Base-by-base conservation (phyloP, 2,888 invertebrate species). In the Coenonympha glycerion region DNA sequence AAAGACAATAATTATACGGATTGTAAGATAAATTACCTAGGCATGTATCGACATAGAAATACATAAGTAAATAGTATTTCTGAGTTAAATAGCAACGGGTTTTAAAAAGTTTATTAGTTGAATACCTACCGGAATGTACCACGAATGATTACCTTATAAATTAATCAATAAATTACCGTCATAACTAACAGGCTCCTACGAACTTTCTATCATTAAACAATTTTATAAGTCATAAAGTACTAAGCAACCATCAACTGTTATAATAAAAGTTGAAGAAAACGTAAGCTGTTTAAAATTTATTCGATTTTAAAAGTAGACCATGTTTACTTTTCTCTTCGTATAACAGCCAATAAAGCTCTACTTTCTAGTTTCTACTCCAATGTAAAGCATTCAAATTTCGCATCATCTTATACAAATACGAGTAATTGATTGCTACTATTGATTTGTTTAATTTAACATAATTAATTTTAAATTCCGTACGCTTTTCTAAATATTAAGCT, bases 291-390 rank as follows among this genome's bases (percentile, higher is more conserved):
- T 41, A 46, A 53, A 52, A 33, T 34, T 46, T 47, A 42, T 41
- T 47, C 34, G 41, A 52, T 48, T n/a, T 47, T 49, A 45, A 49
- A 62, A 55, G 59, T 57, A 57, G 62, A 57, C 57, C 61, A 61
- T 65, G 63, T 66, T 64, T 58, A 53, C 53, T 42, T 52, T 57
- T 52, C 53, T 51, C 36, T 63, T 59, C 64, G 63, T 61, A 64
- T 65, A 62, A n/a, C n/a, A 66, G 65, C 66, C 65, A 66, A 71
- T 63, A 69, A 57, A 63, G 62, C 57, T 70, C 59, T 60, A 73
- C 78, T 78, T 79, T 79, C 79, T 76, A 67, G 30, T n/a, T n/a
- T n/a, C 59, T 24, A 19, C 19, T 61, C 59, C 61, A 62, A 65
- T 63, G 19, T 56, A 49, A 53, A 22, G 34, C 47, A 56, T 41